Percentiles rank a stretch among this genome's conserved stretches.
Evolutionary conservation across 1,140 invertebrate genomes (phyloP).

Genomic region (Trachymyrmex septentrionalis): DNA sequence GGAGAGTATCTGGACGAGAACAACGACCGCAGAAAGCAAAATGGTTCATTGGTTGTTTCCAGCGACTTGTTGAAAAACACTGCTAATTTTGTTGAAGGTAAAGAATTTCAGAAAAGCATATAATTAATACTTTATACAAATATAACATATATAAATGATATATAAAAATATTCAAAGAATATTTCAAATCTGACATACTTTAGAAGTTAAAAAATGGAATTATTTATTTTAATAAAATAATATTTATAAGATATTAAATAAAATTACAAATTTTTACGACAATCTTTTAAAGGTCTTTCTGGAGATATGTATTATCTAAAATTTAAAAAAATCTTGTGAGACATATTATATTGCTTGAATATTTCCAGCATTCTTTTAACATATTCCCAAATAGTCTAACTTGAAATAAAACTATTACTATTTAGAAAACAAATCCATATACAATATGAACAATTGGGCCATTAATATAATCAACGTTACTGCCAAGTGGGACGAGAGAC

Average conservation of each 20-base stretch:
- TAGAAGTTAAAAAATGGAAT: too few relatives aligned
- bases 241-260: neutral
- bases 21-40: conserved; percentile 67
- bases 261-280: neutral
- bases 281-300: neutral
- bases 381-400: conserved; percentile 18
- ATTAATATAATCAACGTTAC: conserved; percentile 86
- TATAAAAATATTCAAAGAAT: neutral
- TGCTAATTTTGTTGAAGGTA: conserved; percentile 65
- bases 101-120: neutral
- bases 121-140: neutral
- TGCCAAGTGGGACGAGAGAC: conserved; percentile 86
- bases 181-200: neutral
- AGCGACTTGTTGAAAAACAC: conserved; percentile 75
- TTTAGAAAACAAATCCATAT: conserved; percentile 50
- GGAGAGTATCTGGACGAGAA: conserved; percentile 30
- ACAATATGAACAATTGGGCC: conserved; percentile 69
- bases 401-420: neutral
- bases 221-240: neutral
- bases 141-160: neutral
- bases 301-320: neutral
- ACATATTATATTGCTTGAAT: neutral
- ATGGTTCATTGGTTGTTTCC: conserved; percentile 68
- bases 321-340: too few relatives aligned
- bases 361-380: neutral